A percentile compares a stretch with the other conserved stretches of the same genome.
phyloP scores from a whole-genome alignment of 2,888 invertebrate species.

The Nemotelus nigrinus region DNA sequence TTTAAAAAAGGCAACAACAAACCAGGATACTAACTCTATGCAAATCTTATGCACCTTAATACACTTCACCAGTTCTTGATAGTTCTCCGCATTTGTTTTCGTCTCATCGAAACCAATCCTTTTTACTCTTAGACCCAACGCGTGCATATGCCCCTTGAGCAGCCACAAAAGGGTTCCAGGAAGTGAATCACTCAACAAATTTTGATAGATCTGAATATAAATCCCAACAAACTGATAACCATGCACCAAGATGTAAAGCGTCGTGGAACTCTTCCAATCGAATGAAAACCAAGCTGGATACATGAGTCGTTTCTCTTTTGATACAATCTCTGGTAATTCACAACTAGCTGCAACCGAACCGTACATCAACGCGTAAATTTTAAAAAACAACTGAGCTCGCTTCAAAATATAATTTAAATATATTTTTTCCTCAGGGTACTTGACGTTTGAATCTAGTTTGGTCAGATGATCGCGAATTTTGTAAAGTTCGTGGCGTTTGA shows the following conservation, averaged over 20 bases:
- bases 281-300: conserved; percentile 46
- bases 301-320: conserved; percentile 5
- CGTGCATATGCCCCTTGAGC: conserved; percentile 31
- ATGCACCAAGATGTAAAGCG: neutral
- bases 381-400: conserved; percentile 54
- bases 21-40: conserved; percentile 9
- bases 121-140: conserved; percentile 6
- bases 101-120: conserved; percentile 26
- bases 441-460: conserved; percentile 54
- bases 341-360: neutral
- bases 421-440: conserved; percentile 52
- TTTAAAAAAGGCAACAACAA: no score
- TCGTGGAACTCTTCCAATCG: conserved; percentile 28
- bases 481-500: conserved; percentile 56
- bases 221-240: conserved; percentile 39
- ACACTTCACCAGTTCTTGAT: conserved; percentile 37
- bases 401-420: conserved; percentile 54
- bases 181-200: conserved; percentile 31
- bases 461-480: conserved; percentile 54
- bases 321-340: conserved; percentile 25
- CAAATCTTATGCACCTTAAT: conserved; percentile 30
- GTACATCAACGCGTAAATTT: conserved; percentile 57
- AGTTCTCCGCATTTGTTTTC: conserved; percentile 18
- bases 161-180: conserved; percentile 33
- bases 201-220: conserved; percentile 32